Evolutionary conservation across 2,113 vertebrate species (phyloP).

Genomic region (Turdus rufiventris): DNA sequence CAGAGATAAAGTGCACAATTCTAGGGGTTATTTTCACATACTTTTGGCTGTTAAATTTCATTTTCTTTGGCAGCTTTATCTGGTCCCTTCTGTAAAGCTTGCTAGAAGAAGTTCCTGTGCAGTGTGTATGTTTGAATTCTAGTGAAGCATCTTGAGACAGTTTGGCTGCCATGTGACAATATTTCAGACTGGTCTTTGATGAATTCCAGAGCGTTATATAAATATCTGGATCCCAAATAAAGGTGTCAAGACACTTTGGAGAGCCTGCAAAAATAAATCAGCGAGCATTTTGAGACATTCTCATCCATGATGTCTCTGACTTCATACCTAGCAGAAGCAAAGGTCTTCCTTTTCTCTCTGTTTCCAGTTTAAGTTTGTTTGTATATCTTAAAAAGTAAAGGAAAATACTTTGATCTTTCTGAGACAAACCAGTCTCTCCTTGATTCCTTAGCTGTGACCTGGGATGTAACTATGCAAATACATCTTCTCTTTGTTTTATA

Average conservation of each 20-base stretch:
- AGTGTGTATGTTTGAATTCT: neutral
- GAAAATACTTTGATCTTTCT: neutral
- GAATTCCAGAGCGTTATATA: conserved; percentile 58
- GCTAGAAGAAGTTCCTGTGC: conserved; percentile 20
- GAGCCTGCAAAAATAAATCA: conserved; percentile 39
- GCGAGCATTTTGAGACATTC: conserved; percentile 7
- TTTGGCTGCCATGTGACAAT: conserved; percentile 33
- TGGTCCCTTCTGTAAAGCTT: conserved; percentile 18
- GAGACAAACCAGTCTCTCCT: neutral
- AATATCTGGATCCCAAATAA: conserved; percentile 57
- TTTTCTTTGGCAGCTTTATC: conserved; percentile 68
- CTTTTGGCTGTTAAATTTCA: conserved; percentile 59
- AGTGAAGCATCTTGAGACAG: neutral
- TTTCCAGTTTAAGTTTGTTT: conserved; percentile 34
- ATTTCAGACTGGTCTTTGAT: conserved; percentile 51
- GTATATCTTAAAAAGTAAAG: conserved; percentile 6
- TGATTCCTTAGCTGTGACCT: neutral
- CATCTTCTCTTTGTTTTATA: neutral
- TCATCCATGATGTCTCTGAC: neutral
- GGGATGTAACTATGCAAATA: neutral
- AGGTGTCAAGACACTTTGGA: conserved; percentile 56
- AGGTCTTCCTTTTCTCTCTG: neutral
- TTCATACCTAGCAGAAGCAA: conserved; percentile 35
- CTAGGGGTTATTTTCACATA: conserved; percentile 50
- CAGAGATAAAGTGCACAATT: conserved; percentile 8